Percentiles rank a stretch among this genome's conserved stretches.
Evolutionary conservation across 1,140 invertebrate genomes (phyloP).

Genomic region (Drosophila bipectinata): DNA sequence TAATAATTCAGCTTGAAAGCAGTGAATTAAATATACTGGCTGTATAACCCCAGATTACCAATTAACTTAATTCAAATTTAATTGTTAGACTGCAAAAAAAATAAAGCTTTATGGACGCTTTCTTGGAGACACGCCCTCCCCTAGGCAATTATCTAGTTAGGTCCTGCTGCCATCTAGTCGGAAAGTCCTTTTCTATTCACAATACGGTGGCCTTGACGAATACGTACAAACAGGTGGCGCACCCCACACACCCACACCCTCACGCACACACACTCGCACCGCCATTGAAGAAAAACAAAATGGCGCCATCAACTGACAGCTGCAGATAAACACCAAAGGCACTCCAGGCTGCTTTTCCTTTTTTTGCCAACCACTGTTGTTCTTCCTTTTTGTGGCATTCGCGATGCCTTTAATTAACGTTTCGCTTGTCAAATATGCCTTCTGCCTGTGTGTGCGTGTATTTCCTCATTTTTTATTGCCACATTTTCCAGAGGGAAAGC

Average conservation of each 20-base stretch:
- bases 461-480: conserved; percentile 48
- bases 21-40: not conserved
- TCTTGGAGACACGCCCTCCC: conserved; percentile 1
- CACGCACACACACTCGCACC: conserved; percentile 11
- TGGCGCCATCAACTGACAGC: conserved; percentile 62
- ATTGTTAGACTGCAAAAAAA: not conserved
- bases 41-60: not conserved
- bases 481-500: conserved; percentile 21
- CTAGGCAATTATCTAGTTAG: conserved; percentile 19
- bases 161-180: conserved; percentile 7
- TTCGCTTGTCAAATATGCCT: conserved; percentile 49
- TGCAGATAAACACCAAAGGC: conserved; percentile 61
- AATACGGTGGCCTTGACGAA: conserved; percentile 25
- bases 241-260: not conserved
- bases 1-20: not conserved
- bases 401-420: conserved; percentile 66
- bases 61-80: conserved; percentile 1
- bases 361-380: not conserved
- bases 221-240: conserved; percentile 52
- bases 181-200: conserved; percentile 22
- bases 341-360: conserved; percentile 18
- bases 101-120: conserved; percentile 2
- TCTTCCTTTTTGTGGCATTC: conserved; percentile 31
- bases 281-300: conserved; percentile 23
- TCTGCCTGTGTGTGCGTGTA: conserved; percentile 10